Evolutionary conservation across 1,140 invertebrate genomes (phyloP), one percentile per base, ranked within the genome.

Genomic region (Halictus rubicundus): DNA sequence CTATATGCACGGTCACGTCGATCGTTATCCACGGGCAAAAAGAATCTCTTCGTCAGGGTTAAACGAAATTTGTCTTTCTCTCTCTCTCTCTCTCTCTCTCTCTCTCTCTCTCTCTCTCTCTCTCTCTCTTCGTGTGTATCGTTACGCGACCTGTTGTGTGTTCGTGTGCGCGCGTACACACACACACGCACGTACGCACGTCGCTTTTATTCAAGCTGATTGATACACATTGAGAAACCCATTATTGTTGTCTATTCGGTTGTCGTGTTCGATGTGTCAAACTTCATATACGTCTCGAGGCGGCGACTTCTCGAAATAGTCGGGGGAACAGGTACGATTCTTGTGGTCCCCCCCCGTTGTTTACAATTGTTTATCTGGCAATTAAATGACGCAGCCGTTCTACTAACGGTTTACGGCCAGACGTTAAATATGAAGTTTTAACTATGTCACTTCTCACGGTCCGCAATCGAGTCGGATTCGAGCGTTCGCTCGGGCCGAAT

Each of bases 161-260:
- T 14, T 10, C 6, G 49, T 52, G 49, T 52, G 14, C 49, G 49
- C 19, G 49, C 16, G 49, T 14, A 19, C 14, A 7, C n/a, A 8
- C n/a, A 27, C 14, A 14, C 32, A 14, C 14, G 42, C 9, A 10
- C 42, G 42, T 59, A 14, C 59, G n/a, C 37, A 61, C 27, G 72
- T 76, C 42, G 59, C 54, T 39, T 25, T 69, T 42, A 59, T 49
- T 75, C 21, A 32, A 16, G 14, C 64, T 49, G 37, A 52, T 66
- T 65, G 32, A 54, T 64, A 54, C 16, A 61, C 16, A 57, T 52
- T 2, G 19, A 46, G 9, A 39, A 27, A 70, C 16, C 23, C 23
- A 60, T 82, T 63, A 59, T 73, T n/a, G n/a, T 39, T 27, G 12
- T 37, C 2, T 64, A 54, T 59, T 42, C 25, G 16, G 59, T n/a